These are phyloP conservation scores for Salvelinus fontinalis DNA, from an alignment of 2,113 vertebrate genomes.

Conservation along the genomic window DNA sequence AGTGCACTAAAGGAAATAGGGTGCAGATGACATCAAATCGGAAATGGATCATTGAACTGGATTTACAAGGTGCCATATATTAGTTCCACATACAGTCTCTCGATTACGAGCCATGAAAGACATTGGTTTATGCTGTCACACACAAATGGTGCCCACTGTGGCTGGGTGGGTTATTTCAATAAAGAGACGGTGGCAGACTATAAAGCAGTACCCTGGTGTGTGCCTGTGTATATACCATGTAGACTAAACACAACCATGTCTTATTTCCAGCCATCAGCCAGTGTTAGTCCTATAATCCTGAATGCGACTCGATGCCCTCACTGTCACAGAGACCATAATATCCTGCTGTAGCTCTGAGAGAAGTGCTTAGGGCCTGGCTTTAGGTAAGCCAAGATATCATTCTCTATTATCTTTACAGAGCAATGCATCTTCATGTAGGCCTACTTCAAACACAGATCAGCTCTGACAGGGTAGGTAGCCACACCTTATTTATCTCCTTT, in stretches of 20 bases:
- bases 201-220: conserved; percentile 24
- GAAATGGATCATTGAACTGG: background rate
- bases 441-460: conserved; percentile 23
- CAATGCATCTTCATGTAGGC: conserved; percentile 37
- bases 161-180: conserved; percentile 35
- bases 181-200: too few species aligned
- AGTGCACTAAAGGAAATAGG: too few species aligned
- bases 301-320: conserved; percentile 29
- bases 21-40: background rate
- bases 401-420: conserved; percentile 15
- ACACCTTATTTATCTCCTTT: conserved; percentile 50
- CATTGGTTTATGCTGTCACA: background rate
- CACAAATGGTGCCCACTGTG: conserved; percentile 5
- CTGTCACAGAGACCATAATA: conserved; percentile 37
- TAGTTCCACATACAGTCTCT: background rate
- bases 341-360: conserved; percentile 35
- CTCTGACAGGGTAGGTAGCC: conserved; percentile 48
- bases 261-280: conserved; percentile 32
- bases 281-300: conserved; percentile 38
- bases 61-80: background rate
- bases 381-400: conserved; percentile 6
- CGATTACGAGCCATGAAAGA: too few species aligned
- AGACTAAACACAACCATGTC: background rate
- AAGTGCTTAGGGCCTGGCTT: conserved; percentile 2
- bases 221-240: background rate